Percentiles rank a stretch among this genome's conserved stretches.
Evolutionary conservation across 2,888 invertebrate species (phyloP).

Genomic region (Elegia similella): DNA sequence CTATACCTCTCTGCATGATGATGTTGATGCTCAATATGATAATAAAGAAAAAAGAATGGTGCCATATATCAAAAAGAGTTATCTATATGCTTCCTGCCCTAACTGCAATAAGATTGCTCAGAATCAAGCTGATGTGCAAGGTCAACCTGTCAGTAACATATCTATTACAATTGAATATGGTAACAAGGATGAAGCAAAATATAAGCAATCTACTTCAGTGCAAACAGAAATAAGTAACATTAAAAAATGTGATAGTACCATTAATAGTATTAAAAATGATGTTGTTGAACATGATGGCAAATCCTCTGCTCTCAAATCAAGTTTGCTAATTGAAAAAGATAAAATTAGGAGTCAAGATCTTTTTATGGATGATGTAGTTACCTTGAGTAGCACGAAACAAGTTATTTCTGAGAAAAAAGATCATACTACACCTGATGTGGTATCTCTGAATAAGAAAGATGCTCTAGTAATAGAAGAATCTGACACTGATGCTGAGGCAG

Average conservation of each 20-base stretch:
- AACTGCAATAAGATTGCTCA: constrained; percentile 30
- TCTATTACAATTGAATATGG: constrained; percentile 51
- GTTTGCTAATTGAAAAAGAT: not conserved
- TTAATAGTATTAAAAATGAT: not conserved
- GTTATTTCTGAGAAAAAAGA: not conserved
- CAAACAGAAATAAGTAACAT: constrained; percentile 49
- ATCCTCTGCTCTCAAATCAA: not conserved
- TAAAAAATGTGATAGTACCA: not conserved
- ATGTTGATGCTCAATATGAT: not conserved
- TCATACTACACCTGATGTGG: constrained; percentile 3
- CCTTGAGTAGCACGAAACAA: not conserved
- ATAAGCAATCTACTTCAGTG: constrained; percentile 37
- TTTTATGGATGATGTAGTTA: constrained; percentile 26
- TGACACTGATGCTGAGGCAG: constrained; percentile 51
- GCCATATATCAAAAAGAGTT: constrained; percentile 56
- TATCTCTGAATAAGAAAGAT: constrained; percentile 14
- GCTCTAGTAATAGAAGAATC: constrained; percentile 53
- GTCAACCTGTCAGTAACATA: constrained; percentile 35
- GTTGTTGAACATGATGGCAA: not conserved
- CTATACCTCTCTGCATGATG: constrained; percentile 27
- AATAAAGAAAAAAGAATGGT: constrained; percentile 34
- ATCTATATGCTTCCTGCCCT: constrained; percentile 43
- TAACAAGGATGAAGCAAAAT: constrained; percentile 2
- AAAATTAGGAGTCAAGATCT: constrained; percentile 36
- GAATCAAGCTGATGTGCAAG: not conserved